Evolutionary conservation across 2,797 vertebrate genomes (phyloP).

Genomic region (Microchirus variegatus): DNA sequence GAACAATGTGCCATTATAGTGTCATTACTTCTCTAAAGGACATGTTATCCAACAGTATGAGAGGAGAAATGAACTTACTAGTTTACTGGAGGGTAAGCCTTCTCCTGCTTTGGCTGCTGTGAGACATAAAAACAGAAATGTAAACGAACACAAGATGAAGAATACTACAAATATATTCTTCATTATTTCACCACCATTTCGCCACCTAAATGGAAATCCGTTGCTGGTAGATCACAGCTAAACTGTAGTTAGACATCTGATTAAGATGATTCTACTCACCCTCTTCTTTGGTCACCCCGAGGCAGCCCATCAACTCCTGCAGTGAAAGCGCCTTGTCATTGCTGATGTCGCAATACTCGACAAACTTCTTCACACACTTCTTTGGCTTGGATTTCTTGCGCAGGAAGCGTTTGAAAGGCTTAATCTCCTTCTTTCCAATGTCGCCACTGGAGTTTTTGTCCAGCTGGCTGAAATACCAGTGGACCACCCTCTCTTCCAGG

Average conservation of each 20-base stretch:
- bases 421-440: conserved; percentile 97
- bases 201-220: not conserved
- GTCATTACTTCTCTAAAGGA: too few species aligned
- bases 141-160: conserved; percentile 6
- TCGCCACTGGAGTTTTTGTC: conserved; percentile 95
- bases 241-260: not conserved
- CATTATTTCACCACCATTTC: conserved; percentile 15
- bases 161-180: not conserved
- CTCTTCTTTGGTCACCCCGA: conserved; percentile 93
- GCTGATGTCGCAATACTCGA: conserved; percentile 94
- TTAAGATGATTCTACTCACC: conserved; percentile 62
- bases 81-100: conserved; percentile 83
- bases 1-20: too few species aligned
- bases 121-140: conserved; percentile 39
- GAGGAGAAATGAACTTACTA: conserved; percentile 80
- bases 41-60: not conserved
- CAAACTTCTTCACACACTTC: conserved; percentile 97
- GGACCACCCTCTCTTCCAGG: conserved; percentile 94
- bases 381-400: conserved; percentile 97
- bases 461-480: conserved; percentile 96
- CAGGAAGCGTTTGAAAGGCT: conserved; percentile 94
- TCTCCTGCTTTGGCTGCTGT: conserved; percentile 83
- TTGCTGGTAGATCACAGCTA: too few species aligned
- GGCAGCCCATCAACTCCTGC: conserved; percentile 94
- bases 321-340: conserved; percentile 92